Percentiles rank a stretch among this genome's conserved stretches.
Evolutionary conservation across 2,888 invertebrate species (phyloP).

Genomic region (Latheticus oryzae): DNA sequence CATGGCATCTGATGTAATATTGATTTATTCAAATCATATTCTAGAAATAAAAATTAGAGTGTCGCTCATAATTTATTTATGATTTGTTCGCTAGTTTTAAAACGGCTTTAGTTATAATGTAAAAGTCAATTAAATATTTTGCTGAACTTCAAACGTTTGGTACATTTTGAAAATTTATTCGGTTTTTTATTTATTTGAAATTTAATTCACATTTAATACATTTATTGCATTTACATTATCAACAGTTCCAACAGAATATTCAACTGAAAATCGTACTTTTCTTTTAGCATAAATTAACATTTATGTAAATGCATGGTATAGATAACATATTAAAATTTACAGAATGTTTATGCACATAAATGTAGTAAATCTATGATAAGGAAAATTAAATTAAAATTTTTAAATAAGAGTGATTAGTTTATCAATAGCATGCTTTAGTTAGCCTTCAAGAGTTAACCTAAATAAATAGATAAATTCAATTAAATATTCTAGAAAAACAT

Average conservation of each 20-base stretch:
- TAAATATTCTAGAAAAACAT: too few relatives aligned
- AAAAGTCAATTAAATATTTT: constrained; percentile 15
- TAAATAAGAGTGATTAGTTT: neutral
- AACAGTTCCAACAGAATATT: constrained; percentile 7
- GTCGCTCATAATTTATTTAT: constrained; percentile 25
- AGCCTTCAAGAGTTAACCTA: too few relatives aligned
- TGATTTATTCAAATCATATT: constrained; percentile 31
- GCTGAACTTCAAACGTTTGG: constrained; percentile 6
- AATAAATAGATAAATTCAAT: too few relatives aligned
- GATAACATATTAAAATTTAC: constrained; percentile 4
- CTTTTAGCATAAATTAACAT: constrained; percentile 5
- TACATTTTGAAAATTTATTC: too few relatives aligned
- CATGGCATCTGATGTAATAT: constrained; percentile 9
- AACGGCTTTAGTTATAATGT: constrained; percentile 4
- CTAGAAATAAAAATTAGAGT: constrained; percentile 3
- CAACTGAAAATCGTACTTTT: neutral
- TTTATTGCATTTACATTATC: too few relatives aligned
- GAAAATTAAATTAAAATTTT: constrained; percentile 9
- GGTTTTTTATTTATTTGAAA: too few relatives aligned
- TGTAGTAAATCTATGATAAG: neutral
- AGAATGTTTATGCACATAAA: neutral
- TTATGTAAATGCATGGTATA: constrained; percentile 16
- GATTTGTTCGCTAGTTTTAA: constrained; percentile 20
- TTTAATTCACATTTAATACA: too few relatives aligned
- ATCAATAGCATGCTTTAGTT: neutral